Evolutionary conservation across 2,888 invertebrate genomes (phyloP).

Genomic region (Rhodophaea formosa): DNA sequence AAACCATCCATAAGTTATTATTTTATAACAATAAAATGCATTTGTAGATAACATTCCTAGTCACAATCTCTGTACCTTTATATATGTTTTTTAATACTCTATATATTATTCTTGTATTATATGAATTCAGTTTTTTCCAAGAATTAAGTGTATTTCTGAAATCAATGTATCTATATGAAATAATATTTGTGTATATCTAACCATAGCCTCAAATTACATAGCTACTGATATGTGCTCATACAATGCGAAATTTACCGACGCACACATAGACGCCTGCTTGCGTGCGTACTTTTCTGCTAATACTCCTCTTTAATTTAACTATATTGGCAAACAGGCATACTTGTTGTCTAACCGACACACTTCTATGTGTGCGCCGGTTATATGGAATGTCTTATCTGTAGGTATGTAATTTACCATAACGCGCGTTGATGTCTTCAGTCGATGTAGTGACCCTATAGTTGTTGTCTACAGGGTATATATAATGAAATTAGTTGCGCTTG

Average conservation of each 20-base stretch:
- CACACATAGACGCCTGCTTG: too few species aligned
- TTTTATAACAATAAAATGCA: constrained; percentile 32
- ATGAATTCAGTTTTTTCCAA: not conserved
- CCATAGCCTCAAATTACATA: not conserved
- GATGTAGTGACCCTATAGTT: constrained; percentile 7
- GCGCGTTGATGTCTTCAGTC: not conserved
- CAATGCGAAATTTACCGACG: too few species aligned
- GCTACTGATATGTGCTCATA: too few species aligned
- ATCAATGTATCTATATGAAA: not conserved
- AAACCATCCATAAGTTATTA: not conserved
- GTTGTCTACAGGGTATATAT: constrained; percentile 22
- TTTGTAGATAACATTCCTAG: constrained; percentile 61
- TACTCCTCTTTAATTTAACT: too few species aligned
- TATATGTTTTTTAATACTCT: constrained; percentile 19
- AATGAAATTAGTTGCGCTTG: constrained; percentile 10
- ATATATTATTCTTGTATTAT: constrained; percentile 4
- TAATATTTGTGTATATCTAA: not conserved
- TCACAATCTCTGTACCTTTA: constrained; percentile 26
- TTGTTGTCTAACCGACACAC: too few species aligned
- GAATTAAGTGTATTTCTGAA: not conserved
- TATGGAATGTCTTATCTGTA: too few species aligned
- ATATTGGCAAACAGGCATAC: too few species aligned
- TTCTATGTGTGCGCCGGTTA: too few species aligned
- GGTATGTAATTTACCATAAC: not conserved
- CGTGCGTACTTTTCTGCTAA: too few species aligned